Evolutionary conservation across 2,888 invertebrate genomes (phyloP).

Genomic region (Spicauda simplicius): DNA sequence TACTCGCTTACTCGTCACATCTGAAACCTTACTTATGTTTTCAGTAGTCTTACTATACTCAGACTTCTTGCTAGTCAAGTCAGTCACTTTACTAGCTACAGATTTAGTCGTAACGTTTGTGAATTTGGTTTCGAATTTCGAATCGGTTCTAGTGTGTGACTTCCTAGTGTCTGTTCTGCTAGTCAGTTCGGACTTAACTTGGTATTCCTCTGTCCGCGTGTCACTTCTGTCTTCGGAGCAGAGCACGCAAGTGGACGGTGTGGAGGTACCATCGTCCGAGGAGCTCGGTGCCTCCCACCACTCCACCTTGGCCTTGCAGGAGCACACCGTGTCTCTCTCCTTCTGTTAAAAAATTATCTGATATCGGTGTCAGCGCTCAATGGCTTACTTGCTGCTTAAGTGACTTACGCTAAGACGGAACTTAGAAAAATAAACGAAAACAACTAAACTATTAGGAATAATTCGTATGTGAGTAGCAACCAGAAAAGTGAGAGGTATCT

Average conservation of each 20-base stretch:
- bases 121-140: constrained; percentile 29
- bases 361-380: constrained; percentile 50
- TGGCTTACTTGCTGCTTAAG: background rate
- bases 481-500: too few relatives aligned
- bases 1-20: constrained; percentile 56
- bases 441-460: too few relatives aligned
- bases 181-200: constrained; percentile 55
- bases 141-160: constrained; percentile 7
- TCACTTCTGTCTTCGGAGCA: constrained; percentile 59
- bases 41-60: constrained; percentile 53
- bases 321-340: constrained; percentile 56
- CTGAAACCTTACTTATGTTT: constrained; percentile 54
- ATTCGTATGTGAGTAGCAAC: too few relatives aligned
- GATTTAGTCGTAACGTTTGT: constrained; percentile 44
- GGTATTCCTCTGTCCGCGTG: constrained; percentile 39
- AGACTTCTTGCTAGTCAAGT: constrained; percentile 49
- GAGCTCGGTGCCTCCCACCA: constrained; percentile 55
- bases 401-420: too few relatives aligned
- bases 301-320: constrained; percentile 55
- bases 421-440: too few relatives aligned
- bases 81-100: constrained; percentile 45
- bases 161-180: constrained; percentile 44
- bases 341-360: constrained; percentile 73
- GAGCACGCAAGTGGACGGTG: constrained; percentile 71
- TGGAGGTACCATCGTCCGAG: constrained; percentile 61